phyloP scores from a whole-genome alignment of 2,797 vertebrate genomes.

The Lutjanus campechanus region DNA sequence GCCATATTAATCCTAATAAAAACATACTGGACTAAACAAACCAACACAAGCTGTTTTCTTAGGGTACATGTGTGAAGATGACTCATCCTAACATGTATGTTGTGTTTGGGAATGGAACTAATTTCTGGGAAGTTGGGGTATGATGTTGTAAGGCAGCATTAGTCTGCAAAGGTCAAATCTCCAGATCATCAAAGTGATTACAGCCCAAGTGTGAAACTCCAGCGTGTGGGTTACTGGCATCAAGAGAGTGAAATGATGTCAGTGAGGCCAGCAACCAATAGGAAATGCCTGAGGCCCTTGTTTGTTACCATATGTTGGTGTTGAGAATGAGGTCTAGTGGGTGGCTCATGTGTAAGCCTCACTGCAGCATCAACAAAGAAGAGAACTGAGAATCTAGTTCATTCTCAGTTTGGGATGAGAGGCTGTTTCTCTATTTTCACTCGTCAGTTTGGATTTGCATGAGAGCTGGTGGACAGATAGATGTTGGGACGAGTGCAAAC shows the following conservation, averaged over 20 bases:
- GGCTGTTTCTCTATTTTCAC: constrained; percentile 6
- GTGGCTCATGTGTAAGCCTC: constrained; percentile 56
- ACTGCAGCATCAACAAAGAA: constrained; percentile 49
- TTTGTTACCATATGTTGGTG: constrained; percentile 80
- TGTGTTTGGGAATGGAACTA: neutral
- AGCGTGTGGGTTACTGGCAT: constrained; percentile 68
- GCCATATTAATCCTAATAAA: constrained; percentile 19
- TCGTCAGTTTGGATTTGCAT: neutral
- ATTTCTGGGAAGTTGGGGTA: constrained; percentile 9
- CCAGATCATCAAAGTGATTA: constrained; percentile 65
- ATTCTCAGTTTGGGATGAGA: constrained; percentile 44
- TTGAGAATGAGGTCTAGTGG: constrained; percentile 69
- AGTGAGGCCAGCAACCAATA: constrained; percentile 73
- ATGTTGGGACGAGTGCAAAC: neutral
- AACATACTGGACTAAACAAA: neutral
- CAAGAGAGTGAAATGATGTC: constrained; percentile 70
- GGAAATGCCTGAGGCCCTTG: constrained; percentile 72
- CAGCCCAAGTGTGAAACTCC: constrained; percentile 66
- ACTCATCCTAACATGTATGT: constrained; percentile 16
- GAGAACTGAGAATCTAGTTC: constrained; percentile 43
- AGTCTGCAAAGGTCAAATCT: constrained; percentile 64
- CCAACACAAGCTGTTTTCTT: neutral
- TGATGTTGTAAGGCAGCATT: constrained; percentile 25
- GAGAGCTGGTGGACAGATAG: neutral
- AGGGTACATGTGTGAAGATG: constrained; percentile 4